These are phyloP conservation scores for Periophthalmus magnuspinnatus DNA, from an alignment of 2,797 vertebrate genomes.

Conservation along the genomic window DNA sequence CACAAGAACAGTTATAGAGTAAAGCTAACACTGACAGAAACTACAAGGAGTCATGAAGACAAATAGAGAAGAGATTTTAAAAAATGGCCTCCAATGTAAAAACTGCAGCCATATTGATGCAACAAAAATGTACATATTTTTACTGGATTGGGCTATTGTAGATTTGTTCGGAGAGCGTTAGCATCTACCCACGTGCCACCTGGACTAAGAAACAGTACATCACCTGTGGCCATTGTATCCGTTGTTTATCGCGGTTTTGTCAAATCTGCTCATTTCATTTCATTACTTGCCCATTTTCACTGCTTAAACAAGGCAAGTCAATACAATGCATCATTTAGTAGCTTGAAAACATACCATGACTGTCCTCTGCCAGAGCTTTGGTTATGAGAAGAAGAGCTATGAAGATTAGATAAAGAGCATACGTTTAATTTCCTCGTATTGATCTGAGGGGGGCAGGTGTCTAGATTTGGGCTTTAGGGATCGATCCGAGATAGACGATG, in stretches of 20 bases:
- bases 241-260: neutral
- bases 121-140: too few relatives aligned
- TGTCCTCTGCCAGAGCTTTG: slow-evolving; percentile 34
- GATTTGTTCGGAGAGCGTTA: too few relatives aligned
- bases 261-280: neutral
- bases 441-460: slow-evolving; percentile 44
- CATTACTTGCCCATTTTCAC: neutral
- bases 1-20: too few relatives aligned
- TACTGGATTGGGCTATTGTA: too few relatives aligned
- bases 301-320: neutral
- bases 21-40: too few relatives aligned
- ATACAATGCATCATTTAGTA: neutral
- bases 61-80: too few relatives aligned
- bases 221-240: neutral
- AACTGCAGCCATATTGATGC: too few relatives aligned
- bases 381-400: slow-evolving; percentile 33
- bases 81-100: too few relatives aligned
- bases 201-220: neutral
- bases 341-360: slow-evolving; percentile 32
- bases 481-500: slow-evolving; percentile 64
- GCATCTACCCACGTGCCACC: neutral
- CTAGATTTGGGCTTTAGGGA: slow-evolving; percentile 52
- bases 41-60: too few relatives aligned
- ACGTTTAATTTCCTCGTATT: slow-evolving; percentile 60
- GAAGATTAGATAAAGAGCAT: slow-evolving; percentile 51